These are phyloP conservation scores for Minunthozetes semirufus DNA, from an alignment of 2,888 invertebrate genomes.

Conservation along the genomic window DNA sequence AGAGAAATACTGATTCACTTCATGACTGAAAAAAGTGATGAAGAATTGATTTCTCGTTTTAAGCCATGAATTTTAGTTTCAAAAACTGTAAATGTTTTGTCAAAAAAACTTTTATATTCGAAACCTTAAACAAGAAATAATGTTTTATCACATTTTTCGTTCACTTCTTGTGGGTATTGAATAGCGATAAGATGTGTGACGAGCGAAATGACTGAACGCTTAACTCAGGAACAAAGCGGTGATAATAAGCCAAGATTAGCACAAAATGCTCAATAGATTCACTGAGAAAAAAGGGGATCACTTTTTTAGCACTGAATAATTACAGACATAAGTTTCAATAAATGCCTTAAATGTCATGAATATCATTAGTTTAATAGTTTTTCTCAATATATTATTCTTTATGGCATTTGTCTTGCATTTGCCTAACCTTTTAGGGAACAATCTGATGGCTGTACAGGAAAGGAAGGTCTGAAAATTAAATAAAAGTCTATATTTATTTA, in stretches of 20 bases:
- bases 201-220: neutral
- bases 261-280: neutral
- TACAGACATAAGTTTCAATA: constrained; percentile 22
- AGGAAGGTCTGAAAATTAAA: neutral
- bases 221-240: neutral
- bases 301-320: neutral
- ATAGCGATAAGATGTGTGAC: neutral
- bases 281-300: neutral
- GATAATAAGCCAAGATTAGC: neutral
- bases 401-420: neutral
- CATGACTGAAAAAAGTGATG: too few species aligned
- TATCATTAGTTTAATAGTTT: constrained; percentile 21
- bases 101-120: neutral
- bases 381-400: neutral
- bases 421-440: neutral
- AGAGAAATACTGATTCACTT: too few species aligned
- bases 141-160: constrained; percentile 4
- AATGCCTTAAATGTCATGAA: constrained; percentile 13
- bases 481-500: constrained; percentile 24
- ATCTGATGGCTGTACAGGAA: too few species aligned
- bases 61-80: too few species aligned
- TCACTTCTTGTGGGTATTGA: neutral
- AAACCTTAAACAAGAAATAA: neutral
- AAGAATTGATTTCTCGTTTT: too few species aligned
- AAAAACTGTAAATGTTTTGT: neutral